Evolutionary conservation across 2,888 invertebrate genomes (phyloP), one percentile per base, ranked within the genome.

Genomic region (Tachina grossa): DNA sequence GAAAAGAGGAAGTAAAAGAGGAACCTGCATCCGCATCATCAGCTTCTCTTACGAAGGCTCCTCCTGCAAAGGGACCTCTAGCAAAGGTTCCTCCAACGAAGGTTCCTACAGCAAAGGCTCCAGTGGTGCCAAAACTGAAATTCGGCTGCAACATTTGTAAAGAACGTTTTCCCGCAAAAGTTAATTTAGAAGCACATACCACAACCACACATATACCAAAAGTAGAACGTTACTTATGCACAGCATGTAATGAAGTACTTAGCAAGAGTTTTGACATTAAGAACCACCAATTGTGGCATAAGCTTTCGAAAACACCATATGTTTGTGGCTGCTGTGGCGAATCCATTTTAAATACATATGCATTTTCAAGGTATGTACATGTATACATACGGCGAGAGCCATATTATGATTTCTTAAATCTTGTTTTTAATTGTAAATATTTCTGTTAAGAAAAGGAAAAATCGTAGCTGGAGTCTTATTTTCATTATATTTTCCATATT

Each of bases 171-270:
- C 19, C 83, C 1, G 90, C 81, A 83, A 92, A 91, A 87, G 84
- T 88, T 10, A 87, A 88, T 31, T 87, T 90, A 3, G 91, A 92
- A 14, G 88, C 88, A 59, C 93, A 93, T 83, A 87, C 90, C 5
- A 87, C 63, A 31, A 43, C 31, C 0, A 82, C 68, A 13, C 93
- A 93, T 85, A 81, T 91, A 16, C 92, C 93, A 3, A 87, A 86
- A 16, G 87, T 92, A 57, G 87, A 89, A 41, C 90, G 91, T 3
- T 93, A 90, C 84, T 91, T 93, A 0, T 94, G 94, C 88, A 93
- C 93, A 83, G 92, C 94, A 0, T 94, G 94, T 84, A 91, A 93
- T 16, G 91, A 92, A 45, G 93, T 93, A 89, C 93, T 94, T 85
- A 22, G 86, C 0, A 91, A 90, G 0, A 45, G 84, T 0, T 93